Evolutionary conservation across 2,797 vertebrate genomes (phyloP), one percentile per base, ranked within the genome.

Genomic region (Macroramphosus scolopax): DNA sequence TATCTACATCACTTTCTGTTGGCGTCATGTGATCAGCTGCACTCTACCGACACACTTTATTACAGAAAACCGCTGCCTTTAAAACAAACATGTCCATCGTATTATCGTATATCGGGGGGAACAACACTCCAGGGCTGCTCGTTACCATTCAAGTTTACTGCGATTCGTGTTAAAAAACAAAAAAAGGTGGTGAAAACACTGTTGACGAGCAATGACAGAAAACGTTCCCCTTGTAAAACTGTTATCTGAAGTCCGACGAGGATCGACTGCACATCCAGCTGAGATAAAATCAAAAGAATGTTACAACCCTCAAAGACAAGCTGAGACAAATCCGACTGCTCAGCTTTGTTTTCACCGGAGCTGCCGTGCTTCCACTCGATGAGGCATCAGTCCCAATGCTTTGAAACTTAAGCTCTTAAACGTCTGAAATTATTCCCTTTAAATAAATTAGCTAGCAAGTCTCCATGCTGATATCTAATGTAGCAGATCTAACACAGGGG

Each of bases 31-130:
- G 52, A 44, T 56, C 47, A 28, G 29, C 31, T 43, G 12, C 11
- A 12, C 31, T 59, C 75, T 69, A 65, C 68, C 3, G 51, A 47
- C 49, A 63, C 18, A 51, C 57, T 50, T 43, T 44, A 20, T 47
- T 22, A 15, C 13, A 28, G 44, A 18, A 51, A 63, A 66, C 60
- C 14, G 32, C 35, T 57, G 41, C 58, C 51, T 16, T 22, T 57
- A 15, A 51, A 34, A 33, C 2, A 1, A 18, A 43, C 29, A 45
- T 17, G 3, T 22, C 34, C 14, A 18, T 44, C 9, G 15, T 43
- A 22, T 37, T 22, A 3, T 3, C 3, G 20, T n/a, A 22, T 22
- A 6, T 3, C 6, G 20, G 20, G 20, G 20, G 20, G 20, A 22
- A 6, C n/a, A n/a, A n/a, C n/a, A n/a, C n/a, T n/a, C n/a, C n/a